Base-by-base conservation (phyloP, 2,888 invertebrate species). In the Synergus japonicus region DNA sequence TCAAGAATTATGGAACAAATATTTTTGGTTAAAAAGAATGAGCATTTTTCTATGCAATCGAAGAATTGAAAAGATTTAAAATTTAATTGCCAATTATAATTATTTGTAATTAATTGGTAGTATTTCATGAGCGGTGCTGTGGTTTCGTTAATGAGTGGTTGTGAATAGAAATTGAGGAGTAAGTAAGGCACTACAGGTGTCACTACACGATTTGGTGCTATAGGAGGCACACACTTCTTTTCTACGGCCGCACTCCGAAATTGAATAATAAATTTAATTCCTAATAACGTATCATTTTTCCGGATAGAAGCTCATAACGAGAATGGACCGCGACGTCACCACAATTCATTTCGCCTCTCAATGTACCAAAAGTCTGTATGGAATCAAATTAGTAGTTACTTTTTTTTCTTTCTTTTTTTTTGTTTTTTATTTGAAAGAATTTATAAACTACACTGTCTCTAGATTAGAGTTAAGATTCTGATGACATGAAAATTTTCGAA, bases 161-260 rank as follows among this genome's bases (percentile, higher is more conserved):
- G 76, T 79, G 54, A 73, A 64, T 69, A 64, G 22, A 77, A 78
- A 81, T 18, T 63, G 58, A 65, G 46, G 54, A 49, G 41, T 80
- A 78, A 82, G 78, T 80, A 78, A 83, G 78, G 79, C 84, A 83
- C 85, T 86, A 83, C 83, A 81, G 79, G 73, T 84, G 80, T 86
- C 77, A 82, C 87, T 87, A 87, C 84, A 85, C 85, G 84, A 84
- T 84, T 84, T 78, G 84, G 82, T 85, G 84, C 84, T 83, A 86
- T 83, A 80, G 80, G 79, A 81, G 85, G 76, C 83, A 82, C 80
- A 86, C 81, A 84, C 81, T 76, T 78, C 63, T 83, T 83, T 80
- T 79, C 82, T 83, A 87, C 81, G 84, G 85, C 86, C 86, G 83
- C 84, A 85, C 85, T 87, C 85, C 83, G 83, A 87, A 87, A 85